phyloP scores from a whole-genome alignment of 2,888 invertebrate species.

The Trichacis sp. region DNA sequence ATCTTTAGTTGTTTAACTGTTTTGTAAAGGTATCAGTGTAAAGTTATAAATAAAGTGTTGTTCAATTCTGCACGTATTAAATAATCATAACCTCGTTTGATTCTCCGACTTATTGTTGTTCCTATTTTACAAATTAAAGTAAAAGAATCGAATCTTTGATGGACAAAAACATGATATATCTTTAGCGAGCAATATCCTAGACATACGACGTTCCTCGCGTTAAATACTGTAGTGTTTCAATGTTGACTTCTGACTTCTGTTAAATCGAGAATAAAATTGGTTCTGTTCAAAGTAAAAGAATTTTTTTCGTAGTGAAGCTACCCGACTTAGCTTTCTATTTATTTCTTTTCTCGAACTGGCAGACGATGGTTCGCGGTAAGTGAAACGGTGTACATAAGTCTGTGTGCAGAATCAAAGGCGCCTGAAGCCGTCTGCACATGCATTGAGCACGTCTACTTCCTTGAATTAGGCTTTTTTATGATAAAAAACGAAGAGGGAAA shows the following conservation, averaged over 20 bases:
- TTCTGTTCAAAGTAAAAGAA: not conserved
- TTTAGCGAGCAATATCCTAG: too few species aligned
- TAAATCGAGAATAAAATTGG: not conserved
- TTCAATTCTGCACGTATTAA: too few species aligned
- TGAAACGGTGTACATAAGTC: not conserved
- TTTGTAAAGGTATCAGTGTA: too few species aligned
- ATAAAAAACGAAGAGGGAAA: not conserved
- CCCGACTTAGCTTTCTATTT: not conserved
- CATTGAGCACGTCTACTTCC: not conserved
- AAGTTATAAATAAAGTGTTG: too few species aligned
- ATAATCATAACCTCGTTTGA: too few species aligned
- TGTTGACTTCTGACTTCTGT: not conserved
- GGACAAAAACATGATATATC: too few species aligned
- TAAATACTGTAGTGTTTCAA: too few species aligned
- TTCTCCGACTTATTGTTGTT: too few species aligned
- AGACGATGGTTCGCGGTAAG: conserved; percentile 3
- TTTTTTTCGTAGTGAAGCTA: not conserved
- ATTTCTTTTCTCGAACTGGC: not conserved
- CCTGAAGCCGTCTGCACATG: conserved; percentile 5
- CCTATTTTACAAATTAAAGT: too few species aligned
- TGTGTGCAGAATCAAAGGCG: conserved; percentile 2
- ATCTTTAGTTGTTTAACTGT: too few species aligned
- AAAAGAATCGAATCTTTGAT: too few species aligned
- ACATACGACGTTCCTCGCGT: too few species aligned
- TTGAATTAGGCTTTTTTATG: not conserved